phyloP scores from a whole-genome alignment of 2,797 vertebrate species.

The Rhincodon typus region DNA sequence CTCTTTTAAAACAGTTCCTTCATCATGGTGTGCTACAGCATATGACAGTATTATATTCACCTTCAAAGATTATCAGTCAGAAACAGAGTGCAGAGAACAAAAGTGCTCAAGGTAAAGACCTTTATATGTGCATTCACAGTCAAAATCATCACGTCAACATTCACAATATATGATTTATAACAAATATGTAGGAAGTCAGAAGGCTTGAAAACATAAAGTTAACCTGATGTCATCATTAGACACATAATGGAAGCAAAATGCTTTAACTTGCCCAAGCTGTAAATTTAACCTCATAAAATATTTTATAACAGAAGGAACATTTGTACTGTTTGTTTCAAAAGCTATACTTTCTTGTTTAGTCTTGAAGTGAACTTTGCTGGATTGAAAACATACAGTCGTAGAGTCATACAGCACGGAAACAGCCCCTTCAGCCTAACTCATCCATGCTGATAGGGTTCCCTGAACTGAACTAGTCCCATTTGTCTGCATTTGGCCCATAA shows the following conservation, averaged over 20 bases:
- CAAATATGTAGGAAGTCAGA: neutral
- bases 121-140: neutral
- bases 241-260: neutral
- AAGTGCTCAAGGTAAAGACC: neutral
- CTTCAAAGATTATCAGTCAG: constrained; percentile 21
- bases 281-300: neutral
- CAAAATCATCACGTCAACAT: neutral
- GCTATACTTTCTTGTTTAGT: too few relatives aligned
- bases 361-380: too few relatives aligned
- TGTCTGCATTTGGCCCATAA: too few relatives aligned
- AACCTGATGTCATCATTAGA: neutral
- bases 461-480: too few relatives aligned
- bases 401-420: too few relatives aligned
- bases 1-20: neutral
- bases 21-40: neutral
- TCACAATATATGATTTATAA: neutral
- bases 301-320: neutral
- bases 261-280: neutral
- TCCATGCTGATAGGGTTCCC: too few relatives aligned
- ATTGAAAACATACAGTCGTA: too few relatives aligned
- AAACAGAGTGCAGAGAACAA: neutral
- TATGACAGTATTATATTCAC: neutral
- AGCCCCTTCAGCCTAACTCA: too few relatives aligned
- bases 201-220: neutral
- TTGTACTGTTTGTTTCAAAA: neutral